Evolutionary conservation across 2,113 vertebrate genomes (phyloP), one percentile per base, ranked within the genome.

Genomic region (Sander lucioperca): DNA sequence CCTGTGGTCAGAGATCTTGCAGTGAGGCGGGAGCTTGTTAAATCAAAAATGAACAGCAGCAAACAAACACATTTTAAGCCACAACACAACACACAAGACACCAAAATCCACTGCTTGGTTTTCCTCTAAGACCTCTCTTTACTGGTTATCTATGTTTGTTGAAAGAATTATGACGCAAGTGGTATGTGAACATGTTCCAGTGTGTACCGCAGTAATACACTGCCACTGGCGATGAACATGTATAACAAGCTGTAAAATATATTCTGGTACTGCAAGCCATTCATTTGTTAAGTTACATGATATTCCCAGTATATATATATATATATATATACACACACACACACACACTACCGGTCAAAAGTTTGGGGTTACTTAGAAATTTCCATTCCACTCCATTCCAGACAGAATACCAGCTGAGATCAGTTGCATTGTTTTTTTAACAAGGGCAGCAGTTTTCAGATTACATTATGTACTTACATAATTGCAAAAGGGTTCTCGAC

Each of bases 21-120:
- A 45, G 27, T 0, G 47, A 56, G 59, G 36, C 61, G 5, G 0
- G 74, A 30, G 68, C 84, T 88, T 36, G 88, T 92, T 74, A 90
- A 84, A 86, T 25, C 30, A 27, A 63, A 87, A 79, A 75, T 27
- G 18, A 74, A 66, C 43, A 36, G 68, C 30, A 77, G 66, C 86
- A 81, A 87, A 87, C 74, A 85, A 89, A 85, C 81, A 80, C 53
- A 82, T 80, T 79, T 25, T 1, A 47, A 74, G 59, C 86, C 86
- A 69, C 88, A 87, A 85, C 85, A 88, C 70, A 62, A 74, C 64
- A 33, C 70, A 12, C 33, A 54, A 62, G 62, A 50, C 62, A 50
- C 27, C 45, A 67, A 50, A 69, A 33, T 78, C 74, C 10, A 56
- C 61, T 30, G 47, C 15, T 30, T 6, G 36, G 61, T 70, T 77